phyloP scores from a whole-genome alignment of 1,140 invertebrate species.

The Caenorhabditis tropicalis region DNA sequence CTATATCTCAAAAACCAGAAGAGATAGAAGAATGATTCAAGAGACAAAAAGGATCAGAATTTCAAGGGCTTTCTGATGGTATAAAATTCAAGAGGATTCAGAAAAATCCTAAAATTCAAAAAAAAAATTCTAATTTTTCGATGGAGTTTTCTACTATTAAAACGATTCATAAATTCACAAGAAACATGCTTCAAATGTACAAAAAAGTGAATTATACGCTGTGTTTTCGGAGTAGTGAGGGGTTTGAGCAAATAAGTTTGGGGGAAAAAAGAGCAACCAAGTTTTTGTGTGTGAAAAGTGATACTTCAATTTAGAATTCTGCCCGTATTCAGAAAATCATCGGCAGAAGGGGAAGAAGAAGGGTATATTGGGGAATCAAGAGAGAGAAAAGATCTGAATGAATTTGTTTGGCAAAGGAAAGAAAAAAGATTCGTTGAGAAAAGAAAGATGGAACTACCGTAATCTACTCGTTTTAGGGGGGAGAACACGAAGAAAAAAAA shows the following conservation, averaged over 20 bases:
- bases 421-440: neutral
- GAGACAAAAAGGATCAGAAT: too few relatives aligned
- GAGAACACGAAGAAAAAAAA: neutral
- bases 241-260: neutral
- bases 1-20: too few relatives aligned
- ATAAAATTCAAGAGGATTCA: too few relatives aligned
- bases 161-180: neutral
- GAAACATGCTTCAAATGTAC: neutral
- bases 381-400: neutral
- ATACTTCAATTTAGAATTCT: neutral
- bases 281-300: neutral
- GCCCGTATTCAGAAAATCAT: neutral
- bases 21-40: too few relatives aligned
- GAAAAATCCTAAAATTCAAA: too few relatives aligned
- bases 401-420: neutral
- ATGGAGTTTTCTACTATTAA: too few relatives aligned
- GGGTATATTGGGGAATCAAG: neutral
- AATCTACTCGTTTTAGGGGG: slow-evolving; percentile 3
- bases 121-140: too few relatives aligned
- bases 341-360: neutral
- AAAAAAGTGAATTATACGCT: neutral
- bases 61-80: too few relatives aligned
- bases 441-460: neutral
- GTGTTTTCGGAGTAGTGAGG: neutral
- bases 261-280: neutral